phyloP scores from a whole-genome alignment of 2,888 invertebrate genomes.

The Desoria tigrina region DNA sequence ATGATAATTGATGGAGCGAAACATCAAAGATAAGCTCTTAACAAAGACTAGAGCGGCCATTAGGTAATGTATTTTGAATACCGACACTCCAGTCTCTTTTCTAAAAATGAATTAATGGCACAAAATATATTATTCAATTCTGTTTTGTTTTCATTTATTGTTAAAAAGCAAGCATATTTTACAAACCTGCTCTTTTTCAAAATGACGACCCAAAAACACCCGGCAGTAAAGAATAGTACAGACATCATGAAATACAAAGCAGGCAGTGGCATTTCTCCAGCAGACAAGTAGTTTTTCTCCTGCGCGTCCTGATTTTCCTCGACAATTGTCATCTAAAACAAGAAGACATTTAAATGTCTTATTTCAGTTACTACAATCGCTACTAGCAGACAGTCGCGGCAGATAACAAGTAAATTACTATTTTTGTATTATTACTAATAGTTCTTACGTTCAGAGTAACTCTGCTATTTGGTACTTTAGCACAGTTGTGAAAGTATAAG shows the following conservation, averaged over 20 bases:
- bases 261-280: slow-evolving; percentile 95
- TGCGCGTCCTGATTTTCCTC: slow-evolving; percentile 68
- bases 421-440: too few relatives aligned
- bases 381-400: slow-evolving; percentile 7
- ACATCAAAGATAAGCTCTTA: slow-evolving; percentile 86
- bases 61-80: slow-evolving; percentile 93
- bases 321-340: slow-evolving; percentile 74
- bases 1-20: slow-evolving; percentile 92
- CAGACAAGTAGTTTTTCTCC: slow-evolving; percentile 79
- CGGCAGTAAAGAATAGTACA: slow-evolving; percentile 82
- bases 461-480: slow-evolving; percentile 56
- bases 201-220: slow-evolving; percentile 87
- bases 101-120: slow-evolving; percentile 58
- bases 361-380: background rate
- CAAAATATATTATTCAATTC: background rate
- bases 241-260: slow-evolving; percentile 90
- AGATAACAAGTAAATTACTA: too few relatives aligned
- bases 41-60: slow-evolving; percentile 92
- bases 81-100: slow-evolving; percentile 63
- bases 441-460: slow-evolving; percentile 75
- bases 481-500: slow-evolving; percentile 93
- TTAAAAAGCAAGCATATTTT: background rate
- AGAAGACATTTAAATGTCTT: slow-evolving; percentile 7
- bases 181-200: slow-evolving; percentile 72
- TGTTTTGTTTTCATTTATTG: too few relatives aligned